These are phyloP conservation scores for Myotis lucifugus DNA, from an alignment of 2,113 vertebrate genomes.

Conservation along the genomic window DNA sequence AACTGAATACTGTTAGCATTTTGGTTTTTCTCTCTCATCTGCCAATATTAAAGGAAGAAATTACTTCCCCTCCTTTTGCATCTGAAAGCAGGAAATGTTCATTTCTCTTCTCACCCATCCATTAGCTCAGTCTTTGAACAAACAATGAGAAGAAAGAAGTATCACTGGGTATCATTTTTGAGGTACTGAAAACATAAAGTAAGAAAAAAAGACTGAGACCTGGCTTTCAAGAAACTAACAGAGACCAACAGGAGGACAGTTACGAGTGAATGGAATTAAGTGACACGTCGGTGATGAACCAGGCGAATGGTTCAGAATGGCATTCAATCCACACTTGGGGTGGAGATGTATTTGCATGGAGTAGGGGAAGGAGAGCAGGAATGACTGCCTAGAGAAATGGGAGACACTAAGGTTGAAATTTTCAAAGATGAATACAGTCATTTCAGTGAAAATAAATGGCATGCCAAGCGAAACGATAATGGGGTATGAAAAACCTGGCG, in stretches of 20 bases:
- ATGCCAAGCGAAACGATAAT: not conserved
- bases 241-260: not conserved
- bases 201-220: not conserved
- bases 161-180: not conserved
- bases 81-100: not conserved
- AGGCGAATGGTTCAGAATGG: not conserved
- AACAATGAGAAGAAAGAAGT: not conserved
- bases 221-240: not conserved
- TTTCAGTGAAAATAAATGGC: conserved; percentile 23
- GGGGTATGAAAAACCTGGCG: not conserved
- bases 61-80: conserved; percentile 1
- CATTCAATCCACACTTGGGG: not conserved
- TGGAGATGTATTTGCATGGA: not conserved
- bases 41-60: conserved; percentile 34
- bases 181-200: not conserved
- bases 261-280: not conserved
- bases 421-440: not conserved
- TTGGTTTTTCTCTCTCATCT: not conserved
- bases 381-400: not conserved
- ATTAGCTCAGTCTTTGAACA: conserved; percentile 14
- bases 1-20: not conserved
- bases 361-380: not conserved
- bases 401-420: not conserved
- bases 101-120: conserved; percentile 20
- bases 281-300: not conserved